Evolutionary conservation across 2,888 invertebrate genomes (phyloP).

Genomic region (Oligia latruncula): DNA sequence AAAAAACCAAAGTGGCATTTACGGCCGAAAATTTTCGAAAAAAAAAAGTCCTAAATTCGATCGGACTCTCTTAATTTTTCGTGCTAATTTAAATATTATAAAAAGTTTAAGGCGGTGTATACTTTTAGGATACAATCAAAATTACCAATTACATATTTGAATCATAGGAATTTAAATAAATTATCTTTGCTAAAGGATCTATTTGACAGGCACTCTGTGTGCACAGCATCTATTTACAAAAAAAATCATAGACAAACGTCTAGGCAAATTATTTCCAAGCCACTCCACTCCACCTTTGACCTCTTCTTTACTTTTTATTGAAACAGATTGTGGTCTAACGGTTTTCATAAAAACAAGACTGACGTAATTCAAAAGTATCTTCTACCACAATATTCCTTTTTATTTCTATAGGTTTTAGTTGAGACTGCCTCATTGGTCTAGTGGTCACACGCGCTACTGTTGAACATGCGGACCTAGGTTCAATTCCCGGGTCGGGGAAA

Average conservation of each 20-base stretch:
- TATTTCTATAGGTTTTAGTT: not conserved
- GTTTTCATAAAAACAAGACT: slow-evolving; percentile 20
- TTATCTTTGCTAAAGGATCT: not conserved
- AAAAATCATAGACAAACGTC: slow-evolving; percentile 5
- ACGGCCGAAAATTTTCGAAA: too few relatives aligned
- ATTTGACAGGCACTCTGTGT: not conserved
- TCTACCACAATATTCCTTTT: not conserved
- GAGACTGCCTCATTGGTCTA: not conserved
- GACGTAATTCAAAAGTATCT: slow-evolving; percentile 22
- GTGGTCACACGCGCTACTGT: not conserved
- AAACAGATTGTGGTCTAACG: slow-evolving; percentile 3
- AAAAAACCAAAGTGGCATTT: too few relatives aligned
- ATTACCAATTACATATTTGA: not conserved
- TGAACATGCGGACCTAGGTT: not conserved
- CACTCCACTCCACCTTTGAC: slow-evolving; percentile 28
- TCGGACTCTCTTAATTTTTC: too few relatives aligned
- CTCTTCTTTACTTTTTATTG: slow-evolving; percentile 22
- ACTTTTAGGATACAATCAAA: not conserved
- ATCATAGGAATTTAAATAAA: not conserved
- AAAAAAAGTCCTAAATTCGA: too few relatives aligned
- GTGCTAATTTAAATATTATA: too few relatives aligned
- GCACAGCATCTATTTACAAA: not conserved
- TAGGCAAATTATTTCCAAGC: slow-evolving; percentile 24
- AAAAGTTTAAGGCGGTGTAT: not conserved
- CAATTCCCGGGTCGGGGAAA: not conserved